These are phyloP conservation scores for Danionella cerebrum DNA, from an alignment of 2,113 vertebrate genomes.

Conservation along the genomic window DNA sequence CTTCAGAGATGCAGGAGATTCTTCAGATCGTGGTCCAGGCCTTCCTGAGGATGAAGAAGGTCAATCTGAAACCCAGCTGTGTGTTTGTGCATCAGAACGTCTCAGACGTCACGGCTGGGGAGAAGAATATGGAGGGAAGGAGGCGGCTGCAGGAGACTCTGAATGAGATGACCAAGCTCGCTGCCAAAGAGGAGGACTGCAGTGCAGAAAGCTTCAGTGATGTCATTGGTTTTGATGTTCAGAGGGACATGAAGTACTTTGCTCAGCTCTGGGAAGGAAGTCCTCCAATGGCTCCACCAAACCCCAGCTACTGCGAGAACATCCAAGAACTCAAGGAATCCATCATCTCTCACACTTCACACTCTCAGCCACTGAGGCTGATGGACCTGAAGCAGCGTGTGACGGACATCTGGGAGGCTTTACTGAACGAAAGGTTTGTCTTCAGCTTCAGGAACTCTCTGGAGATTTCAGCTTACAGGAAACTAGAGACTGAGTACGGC, in stretches of 20 bases:
- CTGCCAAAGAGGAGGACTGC: slow-evolving; percentile 52
- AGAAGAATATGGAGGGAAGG: slow-evolving; percentile 48
- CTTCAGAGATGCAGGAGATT: slow-evolving; percentile 61
- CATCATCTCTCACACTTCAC: slow-evolving; percentile 55
- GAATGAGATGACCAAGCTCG: slow-evolving; percentile 47
- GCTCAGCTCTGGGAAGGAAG: slow-evolving; percentile 1
- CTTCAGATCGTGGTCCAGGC: slow-evolving; percentile 41
- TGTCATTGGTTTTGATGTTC: slow-evolving; percentile 39
- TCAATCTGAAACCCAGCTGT: slow-evolving; percentile 52
- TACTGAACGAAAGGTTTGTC: slow-evolving; percentile 42
- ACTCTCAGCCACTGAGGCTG: slow-evolving; percentile 49
- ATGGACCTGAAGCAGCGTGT: slow-evolving; percentile 47
- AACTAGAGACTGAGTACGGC: slow-evolving; percentile 41
- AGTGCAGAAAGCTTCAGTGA: slow-evolving; percentile 44
- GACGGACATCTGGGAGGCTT: slow-evolving; percentile 19
- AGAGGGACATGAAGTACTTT: slow-evolving; percentile 43
- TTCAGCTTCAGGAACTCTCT: slow-evolving; percentile 60
- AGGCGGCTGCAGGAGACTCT: slow-evolving; percentile 23
- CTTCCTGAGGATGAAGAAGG: slow-evolving; percentile 46
- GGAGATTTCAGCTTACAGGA: slow-evolving; percentile 48
- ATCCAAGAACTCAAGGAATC: slow-evolving; percentile 42
- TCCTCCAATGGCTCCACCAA: slow-evolving; percentile 43
- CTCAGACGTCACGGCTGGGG: slow-evolving; percentile 46
- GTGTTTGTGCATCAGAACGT: slow-evolving; percentile 65
- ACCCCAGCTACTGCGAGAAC: slow-evolving; percentile 36